Conservation (phyloP, 2,797 vertebrate species). For the Protonibea diacanthus region DNA sequence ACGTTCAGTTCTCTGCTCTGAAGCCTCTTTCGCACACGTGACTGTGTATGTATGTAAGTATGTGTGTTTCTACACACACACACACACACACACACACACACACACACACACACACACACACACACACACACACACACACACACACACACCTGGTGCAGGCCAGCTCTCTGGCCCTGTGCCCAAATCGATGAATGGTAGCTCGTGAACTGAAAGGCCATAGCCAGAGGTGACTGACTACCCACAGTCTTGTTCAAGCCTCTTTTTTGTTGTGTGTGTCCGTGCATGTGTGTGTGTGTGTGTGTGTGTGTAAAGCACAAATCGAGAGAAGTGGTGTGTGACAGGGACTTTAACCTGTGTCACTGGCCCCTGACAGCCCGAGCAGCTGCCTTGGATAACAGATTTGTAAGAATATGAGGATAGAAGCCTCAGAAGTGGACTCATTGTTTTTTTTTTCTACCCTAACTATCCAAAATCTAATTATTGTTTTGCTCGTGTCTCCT, state of each 20-base stretch:
- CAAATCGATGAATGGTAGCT: conserved; percentile 57
- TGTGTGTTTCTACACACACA: conserved; percentile 1
- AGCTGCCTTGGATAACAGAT: conserved; percentile 32
- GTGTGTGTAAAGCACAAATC: conserved; percentile 33
- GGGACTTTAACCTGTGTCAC: conserved; percentile 76
- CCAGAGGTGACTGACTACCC: conserved; percentile 57
- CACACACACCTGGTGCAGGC: conserved; percentile 50
- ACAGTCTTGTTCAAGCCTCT: conserved; percentile 45
- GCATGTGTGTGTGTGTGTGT: conserved; percentile 17
- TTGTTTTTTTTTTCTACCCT: background rate
- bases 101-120: too few species aligned
- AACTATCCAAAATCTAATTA: conserved; percentile 63
- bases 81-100: too few species aligned
- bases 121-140: too few species aligned
- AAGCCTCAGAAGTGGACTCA: conserved; percentile 40
- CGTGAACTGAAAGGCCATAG: conserved; percentile 51
- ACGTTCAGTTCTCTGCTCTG: conserved; percentile 26
- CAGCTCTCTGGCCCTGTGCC: conserved; percentile 50
- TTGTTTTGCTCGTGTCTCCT: conserved; percentile 66
- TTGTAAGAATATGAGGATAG: background rate
- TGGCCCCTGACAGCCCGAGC: conserved; percentile 55
- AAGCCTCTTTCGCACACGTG: conserved; percentile 20
- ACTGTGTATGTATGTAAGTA: conserved; percentile 9
- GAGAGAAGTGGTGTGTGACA: conserved; percentile 59
- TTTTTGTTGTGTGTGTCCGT: conserved; percentile 25